phyloP scores from a whole-genome alignment of 2,888 invertebrate genomes.

The Lamproptera curius region DNA sequence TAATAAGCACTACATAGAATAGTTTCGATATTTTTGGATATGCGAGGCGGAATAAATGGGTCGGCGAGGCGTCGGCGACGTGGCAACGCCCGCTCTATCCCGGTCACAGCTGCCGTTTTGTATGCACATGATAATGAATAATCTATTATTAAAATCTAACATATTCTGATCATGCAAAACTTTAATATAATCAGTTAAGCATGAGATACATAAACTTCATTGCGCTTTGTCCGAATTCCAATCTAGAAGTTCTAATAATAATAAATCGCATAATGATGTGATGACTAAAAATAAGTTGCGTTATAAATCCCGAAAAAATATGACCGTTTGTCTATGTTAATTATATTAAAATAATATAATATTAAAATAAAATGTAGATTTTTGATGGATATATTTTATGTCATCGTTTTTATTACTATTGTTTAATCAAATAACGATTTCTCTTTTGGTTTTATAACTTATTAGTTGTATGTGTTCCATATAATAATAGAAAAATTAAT shows the following conservation, averaged over 20 bases:
- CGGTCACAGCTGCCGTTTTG: slow-evolving; percentile 64
- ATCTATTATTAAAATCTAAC: slow-evolving; percentile 25
- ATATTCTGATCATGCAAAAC: background rate
- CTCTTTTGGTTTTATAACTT: too few relatives aligned
- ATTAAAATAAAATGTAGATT: too few relatives aligned
- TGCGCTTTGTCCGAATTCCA: too few relatives aligned
- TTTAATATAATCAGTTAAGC: too few relatives aligned
- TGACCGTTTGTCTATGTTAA: background rate
- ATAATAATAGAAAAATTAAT: too few relatives aligned
- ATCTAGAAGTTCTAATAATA: background rate
- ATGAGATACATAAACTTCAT: too few relatives aligned
- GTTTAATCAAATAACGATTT: too few relatives aligned
- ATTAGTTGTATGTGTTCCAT: too few relatives aligned
- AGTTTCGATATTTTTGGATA: slow-evolving; percentile 71
- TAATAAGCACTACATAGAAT: slow-evolving; percentile 33
- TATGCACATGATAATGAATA: slow-evolving; percentile 39
- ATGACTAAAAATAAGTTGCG: background rate
- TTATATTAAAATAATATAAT: too few relatives aligned
- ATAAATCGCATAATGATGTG: background rate
- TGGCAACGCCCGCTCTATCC: slow-evolving; percentile 71
- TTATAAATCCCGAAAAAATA: background rate
- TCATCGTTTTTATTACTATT: too few relatives aligned
- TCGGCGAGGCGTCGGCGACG: slow-evolving; percentile 56
- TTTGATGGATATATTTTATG: too few relatives aligned
- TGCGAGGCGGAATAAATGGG: slow-evolving; percentile 67